phyloP scores from a whole-genome alignment of 35 echinoderm and acorn worm genomes.

The Antedon bifida region DNA sequence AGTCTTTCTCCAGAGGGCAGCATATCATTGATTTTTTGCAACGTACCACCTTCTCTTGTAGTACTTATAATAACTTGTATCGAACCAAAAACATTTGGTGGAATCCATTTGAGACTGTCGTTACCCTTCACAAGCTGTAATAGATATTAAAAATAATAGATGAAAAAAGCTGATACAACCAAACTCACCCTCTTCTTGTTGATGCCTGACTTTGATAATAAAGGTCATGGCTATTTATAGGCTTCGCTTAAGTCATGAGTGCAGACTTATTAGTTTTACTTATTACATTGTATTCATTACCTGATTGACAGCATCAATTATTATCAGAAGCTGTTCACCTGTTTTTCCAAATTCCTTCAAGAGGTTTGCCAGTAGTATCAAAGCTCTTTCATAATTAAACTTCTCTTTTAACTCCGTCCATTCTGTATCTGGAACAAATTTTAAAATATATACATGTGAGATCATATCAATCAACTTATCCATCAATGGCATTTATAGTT shows the following conservation, averaged over 20 bases:
- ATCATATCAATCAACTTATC: too few relatives aligned
- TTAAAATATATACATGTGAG: too few relatives aligned
- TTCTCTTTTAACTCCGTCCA: not conserved
- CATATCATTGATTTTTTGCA: constrained; percentile 19
- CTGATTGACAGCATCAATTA: constrained; percentile 75
- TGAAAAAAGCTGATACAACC: too few relatives aligned
- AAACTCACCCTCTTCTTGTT: too few relatives aligned
- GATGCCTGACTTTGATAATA: too few relatives aligned
- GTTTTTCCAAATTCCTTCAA: constrained; percentile 31
- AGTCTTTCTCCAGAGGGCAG: constrained; percentile 16
- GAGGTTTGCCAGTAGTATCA: not conserved
- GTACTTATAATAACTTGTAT: constrained; percentile 44
- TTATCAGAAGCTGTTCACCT: constrained; percentile 44
- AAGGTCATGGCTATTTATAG: too few relatives aligned
- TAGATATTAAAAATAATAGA: too few relatives aligned
- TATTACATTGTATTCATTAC: constrained; percentile 6
- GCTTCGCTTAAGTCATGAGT: too few relatives aligned
- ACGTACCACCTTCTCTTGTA: constrained; percentile 12
- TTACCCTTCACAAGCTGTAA: constrained; percentile 7
- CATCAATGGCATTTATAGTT: too few relatives aligned
- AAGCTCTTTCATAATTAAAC: not conserved
- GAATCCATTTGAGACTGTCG: constrained; percentile 44
- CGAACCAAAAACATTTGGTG: not conserved
- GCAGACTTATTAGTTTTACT: too few relatives aligned
- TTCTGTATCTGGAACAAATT: not conserved